A percentile compares a stretch with the other conserved stretches of the same genome.
Evolutionary conservation across 2,888 invertebrate species (phyloP).

Genomic region (Pammene aurita): DNA sequence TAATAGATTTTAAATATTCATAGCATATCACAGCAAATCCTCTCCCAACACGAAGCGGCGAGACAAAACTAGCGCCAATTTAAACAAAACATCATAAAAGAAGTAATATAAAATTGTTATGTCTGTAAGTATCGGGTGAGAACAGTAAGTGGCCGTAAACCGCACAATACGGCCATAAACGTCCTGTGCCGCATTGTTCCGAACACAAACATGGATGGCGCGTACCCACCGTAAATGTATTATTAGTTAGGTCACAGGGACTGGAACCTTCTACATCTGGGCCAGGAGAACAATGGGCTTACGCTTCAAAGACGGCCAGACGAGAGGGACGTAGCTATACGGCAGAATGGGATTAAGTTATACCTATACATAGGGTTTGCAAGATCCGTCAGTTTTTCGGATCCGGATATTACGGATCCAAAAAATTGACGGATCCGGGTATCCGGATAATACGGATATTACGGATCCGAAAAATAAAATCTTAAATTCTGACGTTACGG

Average conservation of each 20-base stretch:
- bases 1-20: background rate
- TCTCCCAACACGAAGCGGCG: background rate
- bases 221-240: conserved; percentile 56
- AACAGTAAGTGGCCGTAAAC: conserved; percentile 46
- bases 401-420: too few species aligned
- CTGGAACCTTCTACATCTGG: conserved; percentile 52
- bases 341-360: background rate
- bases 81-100: conserved; percentile 29
- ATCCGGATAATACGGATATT: too few species aligned
- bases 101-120: conserved; percentile 39
- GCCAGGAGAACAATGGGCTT: conserved; percentile 42
- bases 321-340: conserved; percentile 1
- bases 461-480: too few species aligned
- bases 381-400: too few species aligned
- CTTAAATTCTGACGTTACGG: too few species aligned
- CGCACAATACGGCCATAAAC: conserved; percentile 54
- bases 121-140: conserved; percentile 37
- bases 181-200: conserved; percentile 73
- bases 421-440: too few species aligned
- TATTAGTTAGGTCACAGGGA: conserved; percentile 72
- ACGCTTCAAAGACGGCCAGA: background rate
- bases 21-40: background rate
- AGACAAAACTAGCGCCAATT: conserved; percentile 21
- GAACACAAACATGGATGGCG: conserved; percentile 41
- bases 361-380: too few species aligned